Percentiles rank a stretch among this genome's conserved stretches.
phyloP scores from a whole-genome alignment of 2,113 vertebrate species.

The Herpailurus yagouaroundi region DNA sequence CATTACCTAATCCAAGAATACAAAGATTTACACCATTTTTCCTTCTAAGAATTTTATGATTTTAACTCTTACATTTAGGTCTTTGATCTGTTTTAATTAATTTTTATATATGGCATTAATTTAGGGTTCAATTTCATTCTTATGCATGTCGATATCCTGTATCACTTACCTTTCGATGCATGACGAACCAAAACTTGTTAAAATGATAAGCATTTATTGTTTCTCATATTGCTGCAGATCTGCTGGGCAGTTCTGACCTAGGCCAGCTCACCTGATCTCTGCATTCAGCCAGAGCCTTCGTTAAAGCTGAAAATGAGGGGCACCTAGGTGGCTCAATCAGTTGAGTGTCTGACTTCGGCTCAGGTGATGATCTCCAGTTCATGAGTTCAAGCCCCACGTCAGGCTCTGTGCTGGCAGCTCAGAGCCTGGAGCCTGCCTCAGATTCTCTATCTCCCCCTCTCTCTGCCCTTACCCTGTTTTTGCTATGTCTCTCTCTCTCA shows the following conservation, averaged over 20 bases:
- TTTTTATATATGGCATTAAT: neutral
- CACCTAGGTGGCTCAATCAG: too few species aligned
- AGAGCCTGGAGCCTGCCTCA: too few species aligned
- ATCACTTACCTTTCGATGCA: neutral
- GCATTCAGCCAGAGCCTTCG: neutral
- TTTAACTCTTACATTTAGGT: neutral
- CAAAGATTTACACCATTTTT: neutral
- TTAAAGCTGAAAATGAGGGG: neutral
- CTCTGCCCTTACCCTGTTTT: too few species aligned
- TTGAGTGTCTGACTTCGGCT: too few species aligned
- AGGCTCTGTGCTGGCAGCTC: too few species aligned
- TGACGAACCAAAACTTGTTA: neutral
- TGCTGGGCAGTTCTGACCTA: neutral
- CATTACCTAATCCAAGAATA: neutral
- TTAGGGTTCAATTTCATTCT: neutral
- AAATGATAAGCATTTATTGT: slow-evolving; percentile 2
- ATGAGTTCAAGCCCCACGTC: too few species aligned
- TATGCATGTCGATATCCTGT: neutral
- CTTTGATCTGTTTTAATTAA: neutral
- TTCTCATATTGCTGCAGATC: neutral
- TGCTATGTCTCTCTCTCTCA: too few species aligned
- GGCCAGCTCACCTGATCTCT: slow-evolving; percentile 15
- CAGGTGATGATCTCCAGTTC: too few species aligned
- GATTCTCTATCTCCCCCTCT: too few species aligned
- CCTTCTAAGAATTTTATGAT: neutral